Conservation (phyloP, 2,113 vertebrate genomes). For the Arvicanthis niloticus region DNA sequence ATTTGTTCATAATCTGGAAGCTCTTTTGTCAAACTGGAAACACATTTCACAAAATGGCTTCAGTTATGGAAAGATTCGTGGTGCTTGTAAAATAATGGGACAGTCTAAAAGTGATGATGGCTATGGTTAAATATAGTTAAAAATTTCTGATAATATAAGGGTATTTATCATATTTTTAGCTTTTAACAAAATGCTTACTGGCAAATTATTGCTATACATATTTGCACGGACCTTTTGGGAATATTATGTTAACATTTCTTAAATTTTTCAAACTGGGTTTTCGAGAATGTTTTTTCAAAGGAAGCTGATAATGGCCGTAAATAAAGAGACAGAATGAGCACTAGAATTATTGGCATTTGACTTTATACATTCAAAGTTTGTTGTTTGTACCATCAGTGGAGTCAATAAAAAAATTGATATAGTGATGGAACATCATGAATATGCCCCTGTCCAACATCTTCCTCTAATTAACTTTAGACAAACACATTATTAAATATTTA, state of each 20-base stretch:
- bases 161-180: slow-evolving; percentile 30
- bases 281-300: slow-evolving; percentile 24
- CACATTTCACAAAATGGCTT: background rate
- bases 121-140: slow-evolving; percentile 32
- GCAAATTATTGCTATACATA: slow-evolving; percentile 67
- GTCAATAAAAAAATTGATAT: background rate
- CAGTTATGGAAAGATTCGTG: background rate
- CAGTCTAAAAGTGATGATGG: slow-evolving; percentile 41
- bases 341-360: background rate
- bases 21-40: slow-evolving; percentile 69
- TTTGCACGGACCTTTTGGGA: slow-evolving; percentile 54
- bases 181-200: slow-evolving; percentile 13
- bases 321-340: background rate
- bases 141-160: slow-evolving; percentile 10
- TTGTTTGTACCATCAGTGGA: slow-evolving; percentile 1
- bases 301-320: slow-evolving; percentile 13
- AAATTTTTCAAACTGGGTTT: slow-evolving; percentile 49
- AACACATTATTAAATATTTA: background rate
- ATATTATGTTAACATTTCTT: slow-evolving; percentile 54
- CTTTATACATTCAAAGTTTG: background rate
- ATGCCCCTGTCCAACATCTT: background rate
- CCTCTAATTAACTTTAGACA: background rate
- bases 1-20: slow-evolving; percentile 50
- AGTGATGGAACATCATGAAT: background rate
- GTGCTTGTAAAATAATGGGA: slow-evolving; percentile 46